Evolutionary conservation across 2,113 vertebrate species (phyloP), one percentile per base, ranked within the genome.

Genomic region (Crotalus tigris): DNA sequence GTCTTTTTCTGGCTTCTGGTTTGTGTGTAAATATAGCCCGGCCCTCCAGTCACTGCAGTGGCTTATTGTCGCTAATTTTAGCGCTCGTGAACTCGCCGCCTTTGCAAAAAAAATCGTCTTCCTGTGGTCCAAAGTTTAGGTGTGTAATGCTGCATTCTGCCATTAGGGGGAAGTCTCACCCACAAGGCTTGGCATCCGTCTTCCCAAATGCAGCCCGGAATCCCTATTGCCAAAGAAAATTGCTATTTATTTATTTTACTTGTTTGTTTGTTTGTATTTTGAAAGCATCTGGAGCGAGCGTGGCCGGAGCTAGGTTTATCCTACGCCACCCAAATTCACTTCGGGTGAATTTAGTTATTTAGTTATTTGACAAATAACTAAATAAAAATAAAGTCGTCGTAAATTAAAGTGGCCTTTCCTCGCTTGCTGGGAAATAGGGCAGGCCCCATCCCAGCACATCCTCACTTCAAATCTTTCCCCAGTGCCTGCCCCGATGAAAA

Each of bases 41-140:
- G 92, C 24, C 7, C 2, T 24, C 19, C 24, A 29, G 51, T n/a
- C 49, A 6, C 2, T 39, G 58, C 57, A 88, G 49, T 49, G 29
- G 29, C 13, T 33, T 13, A 5, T 55, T 81, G 51, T n/a, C 24
- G 57, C 75, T 92, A 92, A 92, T 92, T 92, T 57, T 92, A 87
- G 86, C 86, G 69, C 29, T 13, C 5, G 3, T 8, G 4, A 26
- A 24, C 33, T 6, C n/a, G 3, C 4, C 24, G 57, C 19, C 57
- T 23, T 69, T 75, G 7, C 19, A 51, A 51, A 51, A 51, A 44
- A 51, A 88, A 24, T 4, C 46, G 24, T 8, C 46, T 21, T 21
- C 24, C 11, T 88, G 54, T 88, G 44, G 19, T 92, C 58, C 44
- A 21, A 24, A 33, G 17, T 10, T 44, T 4, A 39, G 29, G n/a